Conservation (phyloP, 2,888 invertebrate genomes). For the Lepidocyrtinus sp. region DNA sequence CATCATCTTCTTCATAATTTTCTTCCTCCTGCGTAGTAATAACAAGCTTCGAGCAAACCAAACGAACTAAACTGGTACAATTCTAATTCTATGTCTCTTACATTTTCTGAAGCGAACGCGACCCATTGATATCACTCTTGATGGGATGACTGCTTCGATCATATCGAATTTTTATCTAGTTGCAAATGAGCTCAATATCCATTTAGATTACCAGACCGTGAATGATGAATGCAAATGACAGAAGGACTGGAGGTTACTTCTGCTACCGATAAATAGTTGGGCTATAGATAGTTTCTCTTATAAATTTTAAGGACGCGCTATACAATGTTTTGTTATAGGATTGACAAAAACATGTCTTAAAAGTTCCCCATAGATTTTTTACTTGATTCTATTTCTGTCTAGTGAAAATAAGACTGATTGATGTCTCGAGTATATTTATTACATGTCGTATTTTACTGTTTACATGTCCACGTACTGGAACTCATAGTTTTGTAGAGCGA, state of each 20-base stretch:
- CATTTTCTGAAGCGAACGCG: neutral
- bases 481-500: neutral
- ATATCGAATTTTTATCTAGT: neutral
- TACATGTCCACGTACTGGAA: neutral
- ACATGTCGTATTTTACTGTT: neutral
- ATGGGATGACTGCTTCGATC: neutral
- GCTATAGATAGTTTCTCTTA: neutral
- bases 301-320: neutral
- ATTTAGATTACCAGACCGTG: neutral
- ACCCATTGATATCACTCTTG: neutral
- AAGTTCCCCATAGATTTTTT: neutral
- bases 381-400: neutral
- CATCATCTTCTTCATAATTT: neutral
- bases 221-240: neutral
- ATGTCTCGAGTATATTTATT: no score
- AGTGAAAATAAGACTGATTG: neutral
- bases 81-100: neutral
- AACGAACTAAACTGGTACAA: neutral
- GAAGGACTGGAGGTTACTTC: neutral
- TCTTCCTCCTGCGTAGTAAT: neutral
- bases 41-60: neutral
- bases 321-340: neutral
- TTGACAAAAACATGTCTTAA: neutral
- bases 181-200: neutral
- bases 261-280: no score